Conservation (phyloP, 2,888 invertebrate species). For the Diaphora mendica region DNA sequence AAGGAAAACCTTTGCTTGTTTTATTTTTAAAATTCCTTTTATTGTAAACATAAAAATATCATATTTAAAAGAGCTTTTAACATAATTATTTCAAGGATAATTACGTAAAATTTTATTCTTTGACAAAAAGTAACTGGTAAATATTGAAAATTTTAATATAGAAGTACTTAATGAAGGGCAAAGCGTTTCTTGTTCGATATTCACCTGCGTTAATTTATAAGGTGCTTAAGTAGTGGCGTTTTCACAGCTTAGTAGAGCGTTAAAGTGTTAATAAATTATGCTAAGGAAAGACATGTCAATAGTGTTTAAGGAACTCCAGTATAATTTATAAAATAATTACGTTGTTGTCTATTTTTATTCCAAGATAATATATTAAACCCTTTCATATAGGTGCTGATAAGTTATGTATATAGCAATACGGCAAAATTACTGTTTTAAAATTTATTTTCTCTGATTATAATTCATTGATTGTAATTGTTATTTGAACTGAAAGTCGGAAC, state of each 20-base stretch:
- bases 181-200: slow-evolving; percentile 42
- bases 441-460: background rate
- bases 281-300: slow-evolving; percentile 22
- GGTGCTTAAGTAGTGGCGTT: slow-evolving; percentile 48
- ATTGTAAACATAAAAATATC: slow-evolving; percentile 8
- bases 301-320: slow-evolving; percentile 25
- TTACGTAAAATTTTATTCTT: slow-evolving; percentile 31
- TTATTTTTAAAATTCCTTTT: slow-evolving; percentile 1
- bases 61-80: slow-evolving; percentile 4
- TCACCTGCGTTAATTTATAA: slow-evolving; percentile 56
- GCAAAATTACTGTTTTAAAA: background rate
- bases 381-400: background rate
- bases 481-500: too few species aligned
- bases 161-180: slow-evolving; percentile 38
- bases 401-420: background rate
- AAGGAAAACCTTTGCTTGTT: slow-evolving; percentile 24
- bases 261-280: slow-evolving; percentile 45
- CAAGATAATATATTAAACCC: background rate
- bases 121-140: slow-evolving; percentile 28
- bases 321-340: slow-evolving; percentile 28
- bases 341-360: background rate
- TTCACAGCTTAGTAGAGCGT: slow-evolving; percentile 37
- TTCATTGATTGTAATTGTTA: background rate
- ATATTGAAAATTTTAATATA: slow-evolving; percentile 39
- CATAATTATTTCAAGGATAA: slow-evolving; percentile 25